Evolutionary conservation across 2,113 vertebrate genomes (phyloP).

Genomic region (Verasper variegatus): DNA sequence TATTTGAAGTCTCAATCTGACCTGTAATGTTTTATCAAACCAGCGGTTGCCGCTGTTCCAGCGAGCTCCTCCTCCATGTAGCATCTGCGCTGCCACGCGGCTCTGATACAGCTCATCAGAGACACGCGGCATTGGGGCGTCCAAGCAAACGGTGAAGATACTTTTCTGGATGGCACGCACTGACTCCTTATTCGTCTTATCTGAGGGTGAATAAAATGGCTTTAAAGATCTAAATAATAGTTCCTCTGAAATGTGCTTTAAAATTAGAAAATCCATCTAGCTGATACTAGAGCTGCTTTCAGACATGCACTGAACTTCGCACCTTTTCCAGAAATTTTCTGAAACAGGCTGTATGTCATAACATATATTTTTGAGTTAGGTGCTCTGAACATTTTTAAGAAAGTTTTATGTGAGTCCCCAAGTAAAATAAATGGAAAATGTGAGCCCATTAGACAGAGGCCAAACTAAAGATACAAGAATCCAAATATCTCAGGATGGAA

Average conservation of each 20-base stretch:
- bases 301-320: too few relatives aligned
- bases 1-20: conserved; percentile 49
- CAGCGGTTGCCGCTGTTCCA: conserved; percentile 97
- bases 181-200: conserved; percentile 96
- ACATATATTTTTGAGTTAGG: too few relatives aligned
- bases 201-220: conserved; percentile 64
- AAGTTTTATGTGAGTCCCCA: background rate
- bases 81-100: conserved; percentile 92
- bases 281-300: too few relatives aligned
- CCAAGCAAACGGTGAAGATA: conserved; percentile 94
- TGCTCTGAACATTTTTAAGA: too few relatives aligned
- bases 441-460: too few relatives aligned
- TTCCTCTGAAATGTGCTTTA: background rate
- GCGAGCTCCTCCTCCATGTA: conserved; percentile 91
- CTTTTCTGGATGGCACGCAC: conserved; percentile 94
- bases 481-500: too few relatives aligned
- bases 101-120: conserved; percentile 89
- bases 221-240: background rate
- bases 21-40: conserved; percentile 98
- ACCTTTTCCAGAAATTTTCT: too few relatives aligned
- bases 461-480: too few relatives aligned
- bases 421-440: too few relatives aligned
- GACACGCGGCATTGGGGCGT: conserved; percentile 88
- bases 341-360: too few relatives aligned
- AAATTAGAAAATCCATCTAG: background rate